Evolutionary conservation across 2,797 vertebrate species (phyloP), one percentile per base, ranked within the genome.

Genomic region (Calcarius lapponicus): DNA sequence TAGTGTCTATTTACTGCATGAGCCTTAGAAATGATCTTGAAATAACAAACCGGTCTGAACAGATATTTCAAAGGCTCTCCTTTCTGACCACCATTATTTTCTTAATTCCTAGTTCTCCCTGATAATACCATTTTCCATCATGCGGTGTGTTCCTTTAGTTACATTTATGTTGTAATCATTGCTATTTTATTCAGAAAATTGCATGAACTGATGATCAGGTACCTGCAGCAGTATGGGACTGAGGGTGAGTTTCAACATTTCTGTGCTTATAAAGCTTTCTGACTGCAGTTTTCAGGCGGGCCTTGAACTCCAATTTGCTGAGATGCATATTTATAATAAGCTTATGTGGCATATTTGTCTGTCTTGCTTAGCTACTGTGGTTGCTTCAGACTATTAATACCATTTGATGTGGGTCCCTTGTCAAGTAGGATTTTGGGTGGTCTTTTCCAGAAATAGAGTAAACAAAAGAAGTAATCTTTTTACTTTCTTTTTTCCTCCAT

Each of bases 111-210:
- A 80, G 50, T 2, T 66, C 9, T 89, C 15, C 21, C 14, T 62
- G 64, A 48, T 5, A 54, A 8, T 22, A 32, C 8, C 4, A 8
- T 56, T 70, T 80, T 48, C 10, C 42, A 1, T 28, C 3, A 4
- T 7, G 7, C 32, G 1, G 1, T 26, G 1, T 42, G 29, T 28
- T 9, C 9, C 19, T 79, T 84, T 31, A 53, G 38, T 15, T 42
- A 20, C 1, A 3, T 40, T 31, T 40, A 20, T 2, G 1, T 10
- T 14, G 9, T 3, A 47, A 18, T n/a, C 12, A 14, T 24, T 36
- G 65, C 11, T 66, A 7, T 17, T 74, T 54, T 26, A 36, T 8
- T 31, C 7, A 56, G 58, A 79, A 8, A 20, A 31, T 45, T 56
- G 28, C 50, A 51, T 58, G n/a, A 80, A 25, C 6, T 73, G 17